These are phyloP conservation scores for Watsonalla cultraria DNA, from an alignment of 2,888 invertebrate genomes.

Conservation along the genomic window DNA sequence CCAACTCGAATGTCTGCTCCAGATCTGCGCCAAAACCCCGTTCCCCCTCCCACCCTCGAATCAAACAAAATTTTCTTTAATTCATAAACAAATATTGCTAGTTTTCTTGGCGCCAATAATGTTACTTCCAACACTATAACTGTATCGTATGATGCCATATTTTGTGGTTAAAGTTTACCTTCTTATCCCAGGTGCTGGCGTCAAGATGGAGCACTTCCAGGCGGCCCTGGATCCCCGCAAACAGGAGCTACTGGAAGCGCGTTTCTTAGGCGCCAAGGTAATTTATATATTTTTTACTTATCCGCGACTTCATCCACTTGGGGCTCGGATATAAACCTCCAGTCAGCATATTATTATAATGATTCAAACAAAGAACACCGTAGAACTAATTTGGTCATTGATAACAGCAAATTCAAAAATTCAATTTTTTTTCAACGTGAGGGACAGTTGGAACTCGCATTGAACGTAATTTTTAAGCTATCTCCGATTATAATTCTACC, in stretches of 20 bases:
- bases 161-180: slow-evolving; percentile 20
- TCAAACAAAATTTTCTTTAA: slow-evolving; percentile 47
- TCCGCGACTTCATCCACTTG: neutral
- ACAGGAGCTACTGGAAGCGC: slow-evolving; percentile 98
- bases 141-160: too few relatives aligned
- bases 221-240: slow-evolving; percentile 98
- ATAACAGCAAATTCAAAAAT: too few relatives aligned
- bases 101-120: too few relatives aligned
- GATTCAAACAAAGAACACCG: too few relatives aligned
- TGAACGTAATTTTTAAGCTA: too few relatives aligned
- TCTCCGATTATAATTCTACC: too few relatives aligned
- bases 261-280: slow-evolving; percentile 97
- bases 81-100: neutral
- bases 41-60: slow-evolving; percentile 42
- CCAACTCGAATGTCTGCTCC: slow-evolving; percentile 75
- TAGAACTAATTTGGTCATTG: too few relatives aligned
- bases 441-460: too few relatives aligned
- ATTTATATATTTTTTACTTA: slow-evolving; percentile 56
- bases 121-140: too few relatives aligned
- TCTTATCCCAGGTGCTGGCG: slow-evolving; percentile 85
- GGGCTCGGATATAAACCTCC: too few relatives aligned
- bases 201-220: slow-evolving; percentile 98
- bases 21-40: slow-evolving; percentile 75
- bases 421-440: too few relatives aligned
- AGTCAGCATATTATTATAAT: too few relatives aligned